Percentiles rank a stretch among this genome's conserved stretches.
Conservation (phyloP, 2,113 vertebrate genomes). For the Hyaena hyaena region DNA sequence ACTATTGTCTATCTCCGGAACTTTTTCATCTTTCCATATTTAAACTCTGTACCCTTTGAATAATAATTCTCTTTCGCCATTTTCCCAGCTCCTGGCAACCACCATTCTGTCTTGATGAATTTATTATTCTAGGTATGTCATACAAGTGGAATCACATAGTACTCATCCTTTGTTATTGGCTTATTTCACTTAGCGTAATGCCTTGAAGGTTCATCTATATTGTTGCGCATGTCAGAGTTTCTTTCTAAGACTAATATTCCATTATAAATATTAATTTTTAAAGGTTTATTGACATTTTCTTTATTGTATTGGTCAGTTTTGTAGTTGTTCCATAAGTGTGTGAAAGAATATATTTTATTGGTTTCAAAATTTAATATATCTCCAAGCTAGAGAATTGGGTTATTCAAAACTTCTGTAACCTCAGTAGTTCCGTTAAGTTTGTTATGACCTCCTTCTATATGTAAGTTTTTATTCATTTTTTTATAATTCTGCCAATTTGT, state of each 20-base stretch:
- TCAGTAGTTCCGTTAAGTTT: neutral
- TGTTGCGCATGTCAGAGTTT: neutral
- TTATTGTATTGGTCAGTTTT: neutral
- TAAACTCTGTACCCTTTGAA: neutral
- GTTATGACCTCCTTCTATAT: neutral
- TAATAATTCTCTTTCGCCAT: neutral
- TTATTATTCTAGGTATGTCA: neutral
- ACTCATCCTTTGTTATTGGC: neutral
- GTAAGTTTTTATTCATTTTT: neutral
- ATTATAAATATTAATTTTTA: neutral
- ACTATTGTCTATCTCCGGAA: neutral
- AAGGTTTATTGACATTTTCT: neutral
- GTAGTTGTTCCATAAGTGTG: neutral
- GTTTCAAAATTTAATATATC: neutral
- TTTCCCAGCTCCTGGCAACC: no score
- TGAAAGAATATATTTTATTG: neutral
- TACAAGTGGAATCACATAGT: neutral
- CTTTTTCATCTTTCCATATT: neutral
- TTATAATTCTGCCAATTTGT: neutral
- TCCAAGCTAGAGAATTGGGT: neutral
- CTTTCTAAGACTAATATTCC: neutral
- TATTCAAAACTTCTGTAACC: neutral
- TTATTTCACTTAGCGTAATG: conserved; percentile 15
- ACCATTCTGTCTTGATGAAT: neutral
- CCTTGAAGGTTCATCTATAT: neutral